phyloP scores from a whole-genome alignment of 2,888 invertebrate species.

The Lithophane socia region DNA sequence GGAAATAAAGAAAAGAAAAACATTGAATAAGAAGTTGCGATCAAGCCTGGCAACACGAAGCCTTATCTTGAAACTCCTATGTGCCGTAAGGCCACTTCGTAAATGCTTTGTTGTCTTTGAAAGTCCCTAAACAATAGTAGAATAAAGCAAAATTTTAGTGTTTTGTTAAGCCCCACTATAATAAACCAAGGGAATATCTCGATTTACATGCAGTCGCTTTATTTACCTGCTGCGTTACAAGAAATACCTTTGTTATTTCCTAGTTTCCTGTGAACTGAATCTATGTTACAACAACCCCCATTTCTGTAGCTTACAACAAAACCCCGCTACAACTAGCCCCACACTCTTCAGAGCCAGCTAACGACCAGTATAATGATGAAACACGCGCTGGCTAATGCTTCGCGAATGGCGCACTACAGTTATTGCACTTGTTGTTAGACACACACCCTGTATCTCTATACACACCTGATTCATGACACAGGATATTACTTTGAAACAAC shows the following conservation, averaged over 20 bases:
- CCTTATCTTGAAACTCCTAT: neutral
- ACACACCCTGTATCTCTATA: neutral
- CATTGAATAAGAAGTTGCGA: neutral
- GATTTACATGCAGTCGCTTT: neutral
- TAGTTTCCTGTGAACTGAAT: neutral
- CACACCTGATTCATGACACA: slow-evolving; percentile 22
- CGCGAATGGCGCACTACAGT: slow-evolving; percentile 44
- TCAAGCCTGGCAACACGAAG: neutral
- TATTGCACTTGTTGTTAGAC: slow-evolving; percentile 45
- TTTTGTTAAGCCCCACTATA: neutral
- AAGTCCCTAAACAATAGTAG: neutral
- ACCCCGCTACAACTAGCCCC: slow-evolving; percentile 31
- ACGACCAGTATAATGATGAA: slow-evolving; percentile 63
- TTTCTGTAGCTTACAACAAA: neutral
- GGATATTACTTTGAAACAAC: slow-evolving; percentile 25
- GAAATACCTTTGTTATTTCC: neutral
- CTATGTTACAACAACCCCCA: neutral
- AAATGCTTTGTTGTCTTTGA: neutral
- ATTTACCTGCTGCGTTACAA: neutral
- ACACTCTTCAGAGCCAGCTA: slow-evolving; percentile 21
- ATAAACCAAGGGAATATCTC: neutral
- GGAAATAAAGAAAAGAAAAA: neutral
- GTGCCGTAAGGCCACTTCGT: neutral
- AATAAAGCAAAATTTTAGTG: neutral
- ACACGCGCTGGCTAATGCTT: slow-evolving; percentile 57